These are phyloP conservation scores for Rana temporaria DNA, from an alignment of 2,113 vertebrate genomes.

Conservation along the genomic window DNA sequence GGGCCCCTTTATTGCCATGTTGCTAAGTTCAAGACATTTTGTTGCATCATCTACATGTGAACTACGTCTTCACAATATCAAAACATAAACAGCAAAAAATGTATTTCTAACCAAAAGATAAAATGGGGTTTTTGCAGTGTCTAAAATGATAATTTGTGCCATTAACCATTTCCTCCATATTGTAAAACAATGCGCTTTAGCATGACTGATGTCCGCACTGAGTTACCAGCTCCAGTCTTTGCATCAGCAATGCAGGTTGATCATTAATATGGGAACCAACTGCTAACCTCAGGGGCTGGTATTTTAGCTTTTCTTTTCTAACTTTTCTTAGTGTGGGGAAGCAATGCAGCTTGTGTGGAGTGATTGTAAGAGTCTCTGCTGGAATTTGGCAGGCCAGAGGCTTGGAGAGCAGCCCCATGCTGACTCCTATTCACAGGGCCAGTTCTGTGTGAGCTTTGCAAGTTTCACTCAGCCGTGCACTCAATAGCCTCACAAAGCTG, in stretches of 20 bases:
- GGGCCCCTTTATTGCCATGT: too few species aligned
- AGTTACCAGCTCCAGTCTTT: slow-evolving; percentile 26
- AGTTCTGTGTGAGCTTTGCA: slow-evolving; percentile 93
- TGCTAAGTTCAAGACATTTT: too few species aligned
- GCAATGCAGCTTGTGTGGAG: slow-evolving; percentile 85
- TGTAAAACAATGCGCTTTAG: slow-evolving; percentile 1
- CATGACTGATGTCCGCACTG: slow-evolving; percentile 15
- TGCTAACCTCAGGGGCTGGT: slow-evolving; percentile 75
- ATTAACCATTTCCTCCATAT: not conserved
- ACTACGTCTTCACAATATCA: too few species aligned
- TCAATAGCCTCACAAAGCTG: slow-evolving; percentile 99
- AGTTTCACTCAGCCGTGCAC: slow-evolving; percentile 96
- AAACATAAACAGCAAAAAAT: too few species aligned
- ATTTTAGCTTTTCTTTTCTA: slow-evolving; percentile 81
- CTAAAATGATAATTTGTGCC: not conserved
- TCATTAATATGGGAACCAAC: slow-evolving; percentile 85
- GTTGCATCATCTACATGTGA: too few species aligned
- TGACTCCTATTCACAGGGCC: slow-evolving; percentile 93
- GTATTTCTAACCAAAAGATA: too few species aligned
- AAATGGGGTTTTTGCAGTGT: too few species aligned
- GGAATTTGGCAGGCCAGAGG: slow-evolving; percentile 95
- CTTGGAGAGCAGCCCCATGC: slow-evolving; percentile 96
- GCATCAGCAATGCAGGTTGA: slow-evolving; percentile 63
- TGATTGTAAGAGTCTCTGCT: slow-evolving; percentile 97
- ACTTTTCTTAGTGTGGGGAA: slow-evolving; percentile 74